Base-by-base conservation (phyloP, 2,113 vertebrate genomes). In the Telmatochromis sp. region DNA sequence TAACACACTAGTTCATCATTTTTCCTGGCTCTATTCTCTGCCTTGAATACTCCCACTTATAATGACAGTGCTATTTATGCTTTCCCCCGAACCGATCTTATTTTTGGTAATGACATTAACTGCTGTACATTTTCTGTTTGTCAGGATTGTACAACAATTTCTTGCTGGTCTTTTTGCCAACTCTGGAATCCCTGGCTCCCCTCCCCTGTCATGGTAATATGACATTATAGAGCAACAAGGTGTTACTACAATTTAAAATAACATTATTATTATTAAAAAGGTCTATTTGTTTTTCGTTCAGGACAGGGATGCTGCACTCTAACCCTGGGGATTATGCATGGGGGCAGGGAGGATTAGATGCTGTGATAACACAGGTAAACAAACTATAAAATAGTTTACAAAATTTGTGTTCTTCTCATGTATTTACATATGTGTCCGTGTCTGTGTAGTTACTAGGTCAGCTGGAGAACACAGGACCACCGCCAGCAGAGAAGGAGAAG, bases 261-360 rank as follows among this genome's bases (percentile, higher is more conserved):
- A 17, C 26, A 33, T 78, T 9, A 5, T 35, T n/a, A 8, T 68
- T 89, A 78, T 78, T 19, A 78, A 37, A 37, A 23, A 35, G 21
- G 81, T 26, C 10, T 47, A 11, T 85, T 17, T 85, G 55, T 83
- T 19, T 92, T 57, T 93, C 85, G 86, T 93, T 53, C 94, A 99
- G 98, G 98, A 98, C 97, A 1, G 98, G 98, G 75, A 98, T 99
- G 97, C 95, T 99, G 95, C 98, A 99, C 93, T 99, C 98, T 12
- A 99, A 98, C 78, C 98, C 98, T 0, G 98, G 98, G 17, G 98
- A 99, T 88, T 99, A 99, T 2, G 98, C 98, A 0, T 99, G 98
- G 98, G 98, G 98, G 86, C 98, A 99, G 94, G 98, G 98, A 33
- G 98, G 98, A 87, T 96, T 99, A 7, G 98, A 99, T 17, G 98